phyloP scores from a whole-genome alignment of 1,140 invertebrate genomes.

The Magallana ariakensis region DNA sequence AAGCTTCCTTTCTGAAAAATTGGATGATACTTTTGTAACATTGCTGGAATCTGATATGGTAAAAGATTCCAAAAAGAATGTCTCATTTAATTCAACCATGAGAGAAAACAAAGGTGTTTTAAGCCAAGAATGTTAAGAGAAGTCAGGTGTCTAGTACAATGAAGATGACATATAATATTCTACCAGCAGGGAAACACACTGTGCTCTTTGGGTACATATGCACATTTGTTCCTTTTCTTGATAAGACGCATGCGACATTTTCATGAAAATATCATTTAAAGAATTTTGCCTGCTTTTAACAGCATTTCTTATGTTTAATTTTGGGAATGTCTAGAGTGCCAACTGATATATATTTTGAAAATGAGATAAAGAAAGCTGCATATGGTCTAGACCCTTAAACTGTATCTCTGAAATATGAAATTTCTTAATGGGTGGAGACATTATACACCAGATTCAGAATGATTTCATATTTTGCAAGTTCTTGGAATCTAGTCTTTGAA shows the following conservation, averaged over 20 bases:
- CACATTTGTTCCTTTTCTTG: background rate
- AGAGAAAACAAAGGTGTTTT: constrained; percentile 33
- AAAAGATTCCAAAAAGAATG: background rate
- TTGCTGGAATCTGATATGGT: constrained; percentile 9
- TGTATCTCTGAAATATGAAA: background rate
- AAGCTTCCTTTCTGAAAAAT: background rate
- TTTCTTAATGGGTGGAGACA: constrained; percentile 13
- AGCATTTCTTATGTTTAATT: background rate
- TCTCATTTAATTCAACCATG: constrained; percentile 25
- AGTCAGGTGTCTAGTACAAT: constrained; percentile 2
- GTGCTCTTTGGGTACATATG: background rate
- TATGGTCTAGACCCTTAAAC: background rate
- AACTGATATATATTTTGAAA: background rate
- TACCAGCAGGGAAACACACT: background rate
- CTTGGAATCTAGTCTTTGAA: constrained; percentile 3
- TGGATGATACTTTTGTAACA: background rate
- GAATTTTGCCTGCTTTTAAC: background rate
- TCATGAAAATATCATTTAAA: background rate
- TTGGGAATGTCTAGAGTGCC: background rate
- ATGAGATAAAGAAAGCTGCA: background rate
- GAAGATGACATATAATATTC: constrained; percentile 8
- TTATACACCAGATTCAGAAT: background rate
- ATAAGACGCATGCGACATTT: background rate
- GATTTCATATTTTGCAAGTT: background rate
- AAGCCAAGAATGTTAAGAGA: constrained; percentile 23